phyloP scores from a whole-genome alignment of 2,797 vertebrate species.

The Buceros bicornis region DNA sequence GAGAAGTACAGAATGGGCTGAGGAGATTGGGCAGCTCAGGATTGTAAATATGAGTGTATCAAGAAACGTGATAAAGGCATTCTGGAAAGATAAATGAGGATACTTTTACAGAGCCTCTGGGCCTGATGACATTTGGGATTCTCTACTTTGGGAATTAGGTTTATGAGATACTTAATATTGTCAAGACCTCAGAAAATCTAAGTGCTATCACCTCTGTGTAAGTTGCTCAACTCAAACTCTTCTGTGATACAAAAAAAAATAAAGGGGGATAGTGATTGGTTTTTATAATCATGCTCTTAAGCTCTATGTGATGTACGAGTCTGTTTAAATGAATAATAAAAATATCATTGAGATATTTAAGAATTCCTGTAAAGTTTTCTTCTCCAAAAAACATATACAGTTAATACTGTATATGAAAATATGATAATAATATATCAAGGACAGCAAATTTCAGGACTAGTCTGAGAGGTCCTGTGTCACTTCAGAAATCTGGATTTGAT shows the following conservation, averaged over 20 bases:
- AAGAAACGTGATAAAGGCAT: background rate
- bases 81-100: background rate
- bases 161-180: background rate
- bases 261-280: conserved; percentile 4
- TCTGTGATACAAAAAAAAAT: conserved; percentile 29
- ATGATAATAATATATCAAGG: background rate
- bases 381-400: background rate
- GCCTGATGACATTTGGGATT: background rate
- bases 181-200: conserved; percentile 8
- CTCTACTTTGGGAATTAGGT: background rate
- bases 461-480: background rate
- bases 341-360: conserved; percentile 35
- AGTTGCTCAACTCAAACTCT: conserved; percentile 30
- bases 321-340: conserved; percentile 59
- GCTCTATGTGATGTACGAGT: conserved; percentile 41
- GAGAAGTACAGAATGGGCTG: background rate
- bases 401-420: background rate
- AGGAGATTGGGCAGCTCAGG: background rate
- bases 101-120: background rate
- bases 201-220: conserved; percentile 13
- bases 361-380: background rate
- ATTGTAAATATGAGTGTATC: background rate
- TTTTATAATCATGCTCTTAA: conserved; percentile 49
- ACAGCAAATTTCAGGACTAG: background rate
- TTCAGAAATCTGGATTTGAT: background rate